Conservation (phyloP, 2,113 vertebrate species). For the Chionomys nivalis region DNA sequence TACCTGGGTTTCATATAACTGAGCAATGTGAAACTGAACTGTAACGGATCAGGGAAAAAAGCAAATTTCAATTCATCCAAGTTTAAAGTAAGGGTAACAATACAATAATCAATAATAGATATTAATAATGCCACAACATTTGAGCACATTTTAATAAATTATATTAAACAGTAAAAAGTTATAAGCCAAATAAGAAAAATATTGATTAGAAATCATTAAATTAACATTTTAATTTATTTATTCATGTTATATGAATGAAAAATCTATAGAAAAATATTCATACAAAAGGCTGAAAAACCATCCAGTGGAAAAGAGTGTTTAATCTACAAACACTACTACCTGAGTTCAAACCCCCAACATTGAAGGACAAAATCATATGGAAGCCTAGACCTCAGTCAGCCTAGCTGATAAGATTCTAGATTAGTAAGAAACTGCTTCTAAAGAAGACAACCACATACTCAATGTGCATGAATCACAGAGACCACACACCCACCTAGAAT, state of each 20-base stretch:
- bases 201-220: background rate
- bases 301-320: background rate
- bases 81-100: background rate
- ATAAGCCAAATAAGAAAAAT: background rate
- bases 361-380: background rate
- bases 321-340: background rate
- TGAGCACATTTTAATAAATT: background rate
- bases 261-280: background rate
- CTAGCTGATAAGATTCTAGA: background rate
- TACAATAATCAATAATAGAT: background rate
- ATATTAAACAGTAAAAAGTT: background rate
- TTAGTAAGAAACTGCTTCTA: background rate
- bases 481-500: too few relatives aligned
- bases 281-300: too few relatives aligned
- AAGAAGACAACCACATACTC: too few relatives aligned
- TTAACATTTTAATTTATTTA: background rate
- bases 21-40: constrained; percentile 99
- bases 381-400: background rate
- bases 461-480: too few relatives aligned
- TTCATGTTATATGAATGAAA: background rate
- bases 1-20: constrained; percentile 99
- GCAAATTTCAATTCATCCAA: constrained; percentile 60
- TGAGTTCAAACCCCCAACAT: background rate
- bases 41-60: constrained; percentile 77
- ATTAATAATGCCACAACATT: background rate